These are phyloP conservation scores for Panurus biarmicus DNA, from an alignment of 2,113 vertebrate genomes.

Conservation along the genomic window DNA sequence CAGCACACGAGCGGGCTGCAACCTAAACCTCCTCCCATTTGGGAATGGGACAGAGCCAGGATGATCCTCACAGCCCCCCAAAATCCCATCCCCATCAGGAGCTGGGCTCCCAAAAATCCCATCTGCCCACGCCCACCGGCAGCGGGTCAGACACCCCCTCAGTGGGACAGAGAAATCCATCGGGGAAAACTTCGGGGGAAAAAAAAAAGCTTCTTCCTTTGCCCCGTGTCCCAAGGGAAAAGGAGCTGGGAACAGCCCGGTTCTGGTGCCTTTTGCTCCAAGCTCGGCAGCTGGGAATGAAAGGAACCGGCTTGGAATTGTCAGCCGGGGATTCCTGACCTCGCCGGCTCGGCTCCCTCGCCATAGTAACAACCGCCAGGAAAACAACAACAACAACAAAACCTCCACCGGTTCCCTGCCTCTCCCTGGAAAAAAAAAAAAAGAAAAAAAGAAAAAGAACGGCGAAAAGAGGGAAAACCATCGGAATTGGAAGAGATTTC, in stretches of 20 bases:
- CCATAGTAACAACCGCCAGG: constrained; percentile 32
- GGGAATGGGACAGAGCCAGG: neutral
- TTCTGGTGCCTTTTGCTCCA: neutral
- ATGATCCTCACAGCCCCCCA: neutral
- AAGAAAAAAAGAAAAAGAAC: too few species aligned
- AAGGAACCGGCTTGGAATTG: neutral
- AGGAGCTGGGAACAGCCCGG: too few species aligned
- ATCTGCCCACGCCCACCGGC: neutral
- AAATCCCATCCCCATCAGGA: neutral
- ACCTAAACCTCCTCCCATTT: neutral
- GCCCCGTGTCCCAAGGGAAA: neutral
- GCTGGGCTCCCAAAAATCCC: neutral
- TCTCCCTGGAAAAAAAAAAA: neutral
- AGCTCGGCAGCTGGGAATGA: neutral
- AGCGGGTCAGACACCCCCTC: neutral
- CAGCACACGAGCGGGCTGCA: neutral
- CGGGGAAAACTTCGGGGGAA: neutral
- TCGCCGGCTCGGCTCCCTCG: neutral
- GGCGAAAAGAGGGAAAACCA: neutral
- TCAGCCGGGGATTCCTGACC: constrained; percentile 30
- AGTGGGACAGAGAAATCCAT: accelerated
- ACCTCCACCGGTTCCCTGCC: neutral
- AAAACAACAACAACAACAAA: neutral
- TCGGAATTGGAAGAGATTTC: neutral
- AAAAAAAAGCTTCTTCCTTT: too few species aligned